Percentiles rank a stretch among this genome's conserved stretches.
Conservation (phyloP, 1,140 invertebrate genomes). For the Ceratitis capitata region DNA sequence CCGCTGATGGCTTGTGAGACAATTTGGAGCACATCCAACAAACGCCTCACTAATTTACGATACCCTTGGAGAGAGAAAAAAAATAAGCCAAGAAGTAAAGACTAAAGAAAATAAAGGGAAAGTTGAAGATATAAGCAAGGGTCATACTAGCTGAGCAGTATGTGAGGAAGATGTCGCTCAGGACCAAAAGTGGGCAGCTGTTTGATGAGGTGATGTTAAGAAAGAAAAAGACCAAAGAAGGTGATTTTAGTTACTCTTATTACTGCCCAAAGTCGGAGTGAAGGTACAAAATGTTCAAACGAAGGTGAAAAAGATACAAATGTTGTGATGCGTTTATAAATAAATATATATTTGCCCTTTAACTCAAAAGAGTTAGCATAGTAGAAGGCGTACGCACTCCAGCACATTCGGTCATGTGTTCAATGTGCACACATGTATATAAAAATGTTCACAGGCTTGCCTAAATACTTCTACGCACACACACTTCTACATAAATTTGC, state of each 20-base stretch:
- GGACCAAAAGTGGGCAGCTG: neutral
- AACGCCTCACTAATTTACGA: neutral
- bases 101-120: neutral
- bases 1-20: too few relatives aligned
- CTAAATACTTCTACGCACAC: neutral
- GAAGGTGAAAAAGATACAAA: neutral
- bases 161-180: too few relatives aligned
- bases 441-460: neutral
- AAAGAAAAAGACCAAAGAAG: neutral
- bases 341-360: neutral
- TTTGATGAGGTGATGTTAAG: conserved; percentile 4
- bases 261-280: neutral
- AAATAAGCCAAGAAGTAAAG: neutral
- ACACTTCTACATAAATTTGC: neutral
- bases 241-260: neutral
- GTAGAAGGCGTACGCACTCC: neutral
- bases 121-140: neutral
- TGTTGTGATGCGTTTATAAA: too few relatives aligned
- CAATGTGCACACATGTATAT: too few relatives aligned
- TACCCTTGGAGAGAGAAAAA: neutral
- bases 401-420: neutral
- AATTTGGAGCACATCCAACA: neutral
- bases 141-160: neutral
- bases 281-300: neutral
- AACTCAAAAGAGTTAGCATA: neutral